Conservation (phyloP, 2,888 invertebrate genomes). For the Nephrotoma appendiculata region DNA sequence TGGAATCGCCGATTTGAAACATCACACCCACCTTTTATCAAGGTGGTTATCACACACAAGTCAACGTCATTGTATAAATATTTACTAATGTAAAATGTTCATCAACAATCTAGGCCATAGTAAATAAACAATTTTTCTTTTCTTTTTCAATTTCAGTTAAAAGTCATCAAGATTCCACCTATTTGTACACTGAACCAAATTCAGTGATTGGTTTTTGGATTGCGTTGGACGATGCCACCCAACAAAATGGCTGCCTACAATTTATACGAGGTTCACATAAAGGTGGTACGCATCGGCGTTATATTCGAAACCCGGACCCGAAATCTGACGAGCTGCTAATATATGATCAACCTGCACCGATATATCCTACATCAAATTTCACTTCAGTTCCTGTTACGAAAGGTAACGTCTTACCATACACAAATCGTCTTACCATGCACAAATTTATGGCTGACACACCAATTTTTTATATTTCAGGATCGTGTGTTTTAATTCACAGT, state of each 20-base stretch:
- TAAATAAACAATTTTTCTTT: not conserved
- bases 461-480: conserved; percentile 40
- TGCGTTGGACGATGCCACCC: conserved; percentile 82
- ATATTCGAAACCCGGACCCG: conserved; percentile 54
- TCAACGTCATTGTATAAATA: not conserved
- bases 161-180: conserved; percentile 79
- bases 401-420: conserved; percentile 38
- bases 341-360: conserved; percentile 52
- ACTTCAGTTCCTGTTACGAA: conserved; percentile 66
- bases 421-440: too few species aligned
- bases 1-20: not conserved
- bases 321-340: conserved; percentile 42
- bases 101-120: not conserved
- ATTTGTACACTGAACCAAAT: conserved; percentile 70
- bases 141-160: conserved; percentile 32
- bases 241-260: conserved; percentile 91
- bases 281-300: conserved; percentile 57
- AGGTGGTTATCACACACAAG: not conserved
- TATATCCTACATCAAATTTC: conserved; percentile 60
- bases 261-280: conserved; percentile 86
- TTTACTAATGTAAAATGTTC: not conserved
- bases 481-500: conserved; percentile 80
- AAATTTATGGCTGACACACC: too few species aligned
- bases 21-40: not conserved
- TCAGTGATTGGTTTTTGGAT: conserved; percentile 87